Percentiles rank a stretch among this genome's conserved stretches.
Evolutionary conservation across 2,797 vertebrate species (phyloP).

Genomic region (Synanceia verrucosa): DNA sequence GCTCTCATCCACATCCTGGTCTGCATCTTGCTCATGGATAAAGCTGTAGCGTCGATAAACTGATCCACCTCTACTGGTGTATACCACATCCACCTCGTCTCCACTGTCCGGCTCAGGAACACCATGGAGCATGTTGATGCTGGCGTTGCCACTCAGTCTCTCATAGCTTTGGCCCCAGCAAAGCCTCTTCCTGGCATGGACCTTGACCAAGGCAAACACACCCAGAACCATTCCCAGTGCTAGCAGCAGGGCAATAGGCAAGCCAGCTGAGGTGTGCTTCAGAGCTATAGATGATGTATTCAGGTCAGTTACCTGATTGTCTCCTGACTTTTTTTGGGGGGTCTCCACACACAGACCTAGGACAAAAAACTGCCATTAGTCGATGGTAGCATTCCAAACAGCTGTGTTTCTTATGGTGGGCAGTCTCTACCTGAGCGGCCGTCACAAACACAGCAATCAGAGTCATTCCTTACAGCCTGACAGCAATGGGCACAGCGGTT

Average conservation of each 20-base stretch:
- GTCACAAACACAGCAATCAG: conserved; percentile 83
- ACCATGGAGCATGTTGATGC: conserved; percentile 75
- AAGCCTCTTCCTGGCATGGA: conserved; percentile 75
- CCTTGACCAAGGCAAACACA: conserved; percentile 73
- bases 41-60: conserved; percentile 77
- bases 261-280: conserved; percentile 68
- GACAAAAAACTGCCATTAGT: conserved; percentile 2
- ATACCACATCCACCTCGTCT: conserved; percentile 86
- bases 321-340: conserved; percentile 58
- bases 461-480: conserved; percentile 57
- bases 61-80: conserved; percentile 81
- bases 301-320: conserved; percentile 37
- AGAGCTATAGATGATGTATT: conserved; percentile 50
- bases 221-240: conserved; percentile 63
- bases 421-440: conserved; percentile 74
- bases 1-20: conserved; percentile 67
- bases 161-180: conserved; percentile 86
- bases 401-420: neutral
- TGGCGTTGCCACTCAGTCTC: conserved; percentile 77
- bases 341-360: conserved; percentile 82
- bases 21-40: conserved; percentile 73
- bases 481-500: conserved; percentile 82
- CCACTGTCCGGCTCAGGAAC: conserved; percentile 79
- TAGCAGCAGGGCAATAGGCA: conserved; percentile 73
- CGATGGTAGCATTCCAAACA: neutral